Evolutionary conservation across 2,113 vertebrate genomes (phyloP).

Genomic region (human): DNA sequence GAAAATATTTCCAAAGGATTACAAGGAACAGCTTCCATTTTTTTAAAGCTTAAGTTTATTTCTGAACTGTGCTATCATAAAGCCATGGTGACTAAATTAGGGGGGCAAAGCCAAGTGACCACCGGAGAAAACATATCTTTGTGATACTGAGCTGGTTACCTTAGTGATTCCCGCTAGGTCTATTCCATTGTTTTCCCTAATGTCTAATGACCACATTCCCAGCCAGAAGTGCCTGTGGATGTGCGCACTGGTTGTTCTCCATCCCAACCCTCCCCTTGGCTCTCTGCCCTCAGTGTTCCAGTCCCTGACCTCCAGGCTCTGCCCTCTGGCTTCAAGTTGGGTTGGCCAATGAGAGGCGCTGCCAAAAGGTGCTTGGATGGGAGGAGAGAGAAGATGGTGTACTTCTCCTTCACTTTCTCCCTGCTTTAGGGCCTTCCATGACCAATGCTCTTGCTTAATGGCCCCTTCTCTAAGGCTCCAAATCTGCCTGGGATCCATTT

Average conservation of each 20-base stretch:
- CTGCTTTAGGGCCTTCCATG: background rate
- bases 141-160: background rate
- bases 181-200: background rate
- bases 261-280: background rate
- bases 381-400: background rate
- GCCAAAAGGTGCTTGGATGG: background rate
- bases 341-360: background rate
- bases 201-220: background rate
- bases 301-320: background rate
- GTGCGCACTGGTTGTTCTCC: no score
- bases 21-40: background rate
- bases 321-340: background rate
- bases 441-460: background rate
- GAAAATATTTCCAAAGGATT: constrained; percentile 15
- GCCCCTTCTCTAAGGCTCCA: background rate
- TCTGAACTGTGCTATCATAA: background rate
- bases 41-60: background rate
- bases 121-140: background rate
- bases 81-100: background rate
- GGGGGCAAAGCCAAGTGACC: background rate
- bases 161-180: background rate
- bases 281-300: background rate
- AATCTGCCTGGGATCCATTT: background rate
- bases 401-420: background rate
- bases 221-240: background rate